A percentile compares a stretch with the other conserved stretches of the same genome.
phyloP scores from a whole-genome alignment of 2,888 invertebrate genomes.

The Pristionchus arcanus region DNA sequence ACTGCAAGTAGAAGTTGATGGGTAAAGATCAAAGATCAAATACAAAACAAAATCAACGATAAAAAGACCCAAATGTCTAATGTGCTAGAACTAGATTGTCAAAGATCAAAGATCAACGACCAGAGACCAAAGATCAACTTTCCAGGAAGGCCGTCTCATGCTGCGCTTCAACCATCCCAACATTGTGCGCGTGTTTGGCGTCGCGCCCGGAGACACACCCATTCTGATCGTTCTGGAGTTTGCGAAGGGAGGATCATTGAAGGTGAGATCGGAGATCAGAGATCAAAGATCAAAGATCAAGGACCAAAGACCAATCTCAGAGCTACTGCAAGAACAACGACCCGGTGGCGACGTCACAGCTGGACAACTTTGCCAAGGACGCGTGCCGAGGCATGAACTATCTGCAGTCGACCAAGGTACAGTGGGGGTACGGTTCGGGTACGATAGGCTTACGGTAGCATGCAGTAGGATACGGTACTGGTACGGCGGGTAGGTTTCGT shows the following conservation, averaged over 20 bases:
- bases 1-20: no score
- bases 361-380: conserved; percentile 48
- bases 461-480: background rate
- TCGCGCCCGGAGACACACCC: conserved; percentile 26
- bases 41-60: no score
- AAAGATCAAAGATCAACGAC: background rate
- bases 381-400: conserved; percentile 49
- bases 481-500: no score
- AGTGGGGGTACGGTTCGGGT: background rate
- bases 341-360: background rate
- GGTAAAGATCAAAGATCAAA: background rate
- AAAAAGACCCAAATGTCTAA: no score
- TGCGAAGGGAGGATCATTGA: conserved; percentile 52
- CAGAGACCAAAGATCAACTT: background rate
- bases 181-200: conserved; percentile 48
- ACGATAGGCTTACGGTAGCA: background rate
- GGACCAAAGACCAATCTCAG: background rate
- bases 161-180: conserved; percentile 45
- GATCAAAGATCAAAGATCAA: background rate
- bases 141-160: conserved; percentile 46
- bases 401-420: conserved; percentile 48
- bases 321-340: conserved; percentile 53
- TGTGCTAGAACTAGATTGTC: background rate
- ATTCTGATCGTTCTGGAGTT: conserved; percentile 45
- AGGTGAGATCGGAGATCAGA: conserved; percentile 41